Base-by-base conservation (phyloP, 2,113 vertebrate species). In the Siniperca knerii region DNA sequence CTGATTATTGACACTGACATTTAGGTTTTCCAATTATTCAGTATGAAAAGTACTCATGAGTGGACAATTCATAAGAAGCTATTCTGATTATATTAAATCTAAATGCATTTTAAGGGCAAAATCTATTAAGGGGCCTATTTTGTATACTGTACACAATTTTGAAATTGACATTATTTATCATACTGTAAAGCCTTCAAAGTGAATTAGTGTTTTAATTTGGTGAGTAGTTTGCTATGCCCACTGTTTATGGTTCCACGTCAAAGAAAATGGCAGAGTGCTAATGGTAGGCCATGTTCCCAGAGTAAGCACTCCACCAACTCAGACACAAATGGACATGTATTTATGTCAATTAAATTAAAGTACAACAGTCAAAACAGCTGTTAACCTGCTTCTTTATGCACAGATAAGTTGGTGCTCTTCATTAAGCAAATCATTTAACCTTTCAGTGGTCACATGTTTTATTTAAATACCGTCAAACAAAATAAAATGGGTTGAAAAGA, bases 201-300 rank as follows among this genome's bases (percentile, higher is more conserved):
- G 93, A 94, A 90, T 94, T 88, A 95, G 84, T 71, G 89, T 82
- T 96, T 94, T 94, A 95, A 95, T 95, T 94, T 93, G 87, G 90
- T 93, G 94, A 95, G 94, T 94, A 94, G 88, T 81, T 87, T 78
- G 58, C 89, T 35, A 29, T 86, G 79, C 64, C 33, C 64, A 75
- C 73, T 74, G 88, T 94, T 94, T 94, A 94, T 90, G 84, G 89
- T 82, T 69, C 67, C 77, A 76, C 82, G 25, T 92, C 88, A 89
- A 84, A 71, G 70, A 55, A 82, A 78, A 87, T 78, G 77, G 87
- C 82, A 85, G 67, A 42, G 83, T 93, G 88, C 87, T 94, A 93
- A 93, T 90, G 81, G 86, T 42, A 80, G 88, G 89, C 86, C 90
- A 80, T 88, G 93, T 90, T 92, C 88, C 73, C 68, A 33, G 67